Percentiles rank a stretch among this genome's conserved stretches.
These are phyloP conservation scores for Epirrhoe alternata DNA, from an alignment of 2,888 invertebrate genomes.

Conservation along the genomic window DNA sequence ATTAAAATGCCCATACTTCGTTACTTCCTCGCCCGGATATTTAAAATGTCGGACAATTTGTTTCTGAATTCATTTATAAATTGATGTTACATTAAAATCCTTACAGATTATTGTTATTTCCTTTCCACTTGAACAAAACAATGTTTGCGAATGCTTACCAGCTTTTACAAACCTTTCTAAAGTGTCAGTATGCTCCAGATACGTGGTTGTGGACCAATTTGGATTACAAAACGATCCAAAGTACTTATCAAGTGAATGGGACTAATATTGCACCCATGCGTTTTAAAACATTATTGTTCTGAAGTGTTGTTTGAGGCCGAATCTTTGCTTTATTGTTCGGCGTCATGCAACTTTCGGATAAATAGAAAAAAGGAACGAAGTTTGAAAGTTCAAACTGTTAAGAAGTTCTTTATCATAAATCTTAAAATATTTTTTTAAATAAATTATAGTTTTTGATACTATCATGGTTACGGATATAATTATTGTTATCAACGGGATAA, in stretches of 20 bases:
- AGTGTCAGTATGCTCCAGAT: conserved; percentile 36
- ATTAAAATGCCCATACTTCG: no score
- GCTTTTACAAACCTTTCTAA: conserved; percentile 33
- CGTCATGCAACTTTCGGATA: neutral
- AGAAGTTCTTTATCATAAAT: no score
- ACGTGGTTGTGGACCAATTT: conserved; percentile 36
- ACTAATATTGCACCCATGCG: conserved; percentile 39
- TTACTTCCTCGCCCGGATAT: no score
- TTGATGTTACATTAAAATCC: neutral
- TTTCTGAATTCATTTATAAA: neutral
- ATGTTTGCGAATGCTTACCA: conserved; percentile 12
- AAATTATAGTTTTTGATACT: no score
- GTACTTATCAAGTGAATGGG: conserved; percentile 38
- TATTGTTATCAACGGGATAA: no score
- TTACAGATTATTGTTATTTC: conserved; percentile 6
- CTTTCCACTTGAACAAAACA: conserved; percentile 20
- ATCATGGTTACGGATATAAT: no score
- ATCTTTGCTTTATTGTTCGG: neutral
- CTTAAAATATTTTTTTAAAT: no score
- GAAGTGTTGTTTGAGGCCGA: conserved; percentile 1
- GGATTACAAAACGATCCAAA: conserved; percentile 40
- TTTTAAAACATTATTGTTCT: conserved; percentile 27
- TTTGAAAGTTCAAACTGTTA: no score
- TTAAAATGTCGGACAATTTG: neutral
- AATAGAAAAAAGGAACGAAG: no score